Percentiles rank a stretch among this genome's conserved stretches.
phyloP scores from a whole-genome alignment of 2,113 vertebrate genomes.

The Dicentrarchus labrax region DNA sequence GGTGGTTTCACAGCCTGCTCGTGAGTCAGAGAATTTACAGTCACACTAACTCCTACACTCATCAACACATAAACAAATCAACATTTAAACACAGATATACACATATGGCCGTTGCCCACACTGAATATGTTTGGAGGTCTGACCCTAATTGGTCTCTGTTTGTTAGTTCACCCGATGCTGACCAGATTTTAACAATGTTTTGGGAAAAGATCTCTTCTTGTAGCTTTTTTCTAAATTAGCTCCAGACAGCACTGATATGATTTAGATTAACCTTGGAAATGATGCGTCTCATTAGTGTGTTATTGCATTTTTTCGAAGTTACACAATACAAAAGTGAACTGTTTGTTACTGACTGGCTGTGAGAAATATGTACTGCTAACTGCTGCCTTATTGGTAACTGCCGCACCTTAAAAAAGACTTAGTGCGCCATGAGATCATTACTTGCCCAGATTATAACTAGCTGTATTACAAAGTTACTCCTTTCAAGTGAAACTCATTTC shows the following conservation, averaged over 20 bases:
- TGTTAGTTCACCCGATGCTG: neutral
- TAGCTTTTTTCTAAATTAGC: constrained; percentile 11
- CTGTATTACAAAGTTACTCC: neutral
- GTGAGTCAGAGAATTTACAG: constrained; percentile 52
- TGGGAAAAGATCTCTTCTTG: constrained; percentile 23
- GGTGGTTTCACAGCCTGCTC: constrained; percentile 24
- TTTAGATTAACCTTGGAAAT: constrained; percentile 36
- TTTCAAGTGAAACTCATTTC: neutral
- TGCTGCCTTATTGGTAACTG: neutral
- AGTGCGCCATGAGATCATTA: neutral
- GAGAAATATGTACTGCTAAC: neutral
- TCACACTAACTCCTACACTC: constrained; percentile 46
- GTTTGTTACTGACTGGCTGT: neutral
- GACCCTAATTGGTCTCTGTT: constrained; percentile 39
- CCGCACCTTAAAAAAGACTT: neutral
- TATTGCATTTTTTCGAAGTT: neutral
- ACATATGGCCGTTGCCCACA: constrained; percentile 50
- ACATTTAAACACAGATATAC: constrained; percentile 44
- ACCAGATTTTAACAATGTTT: neutral
- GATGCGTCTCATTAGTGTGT: constrained; percentile 7
- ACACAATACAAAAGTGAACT: neutral
- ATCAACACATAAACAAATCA: constrained; percentile 46
- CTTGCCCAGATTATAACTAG: neutral
- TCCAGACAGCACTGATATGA: constrained; percentile 4
- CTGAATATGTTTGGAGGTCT: constrained; percentile 29